A percentile compares a stretch with the other conserved stretches of the same genome.
Conservation (phyloP, 1,140 invertebrate genomes). For the Rhagoletis pomonella region DNA sequence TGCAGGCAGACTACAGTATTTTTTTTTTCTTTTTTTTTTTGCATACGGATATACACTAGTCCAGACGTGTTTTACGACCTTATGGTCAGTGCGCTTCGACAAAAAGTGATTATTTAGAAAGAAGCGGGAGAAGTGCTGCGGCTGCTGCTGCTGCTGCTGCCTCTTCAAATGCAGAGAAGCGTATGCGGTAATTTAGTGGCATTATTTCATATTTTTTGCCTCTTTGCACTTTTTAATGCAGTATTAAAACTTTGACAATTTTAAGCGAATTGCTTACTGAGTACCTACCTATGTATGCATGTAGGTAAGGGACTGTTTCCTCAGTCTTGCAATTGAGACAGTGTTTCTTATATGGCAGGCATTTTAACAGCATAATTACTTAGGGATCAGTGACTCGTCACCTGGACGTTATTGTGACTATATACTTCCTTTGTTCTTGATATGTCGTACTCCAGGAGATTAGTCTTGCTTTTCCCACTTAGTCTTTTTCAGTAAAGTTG, state of each 20-base stretch:
- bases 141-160: too few relatives aligned
- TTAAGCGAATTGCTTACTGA: background rate
- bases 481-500: too few relatives aligned
- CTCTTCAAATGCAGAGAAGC: slow-evolving; percentile 3
- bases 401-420: too few relatives aligned
- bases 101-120: slow-evolving; percentile 27
- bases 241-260: background rate
- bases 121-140: background rate
- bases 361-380: too few relatives aligned
- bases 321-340: too few relatives aligned
- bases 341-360: too few relatives aligned
- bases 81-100: slow-evolving; percentile 13
- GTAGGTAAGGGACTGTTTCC: too few relatives aligned
- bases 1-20: background rate
- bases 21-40: background rate
- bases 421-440: too few relatives aligned
- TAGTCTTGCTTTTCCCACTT: too few relatives aligned
- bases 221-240: background rate
- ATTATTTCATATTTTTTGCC: background rate
- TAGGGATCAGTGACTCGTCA: too few relatives aligned
- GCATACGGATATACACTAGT: background rate
- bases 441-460: too few relatives aligned
- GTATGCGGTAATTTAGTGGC: slow-evolving; percentile 22
- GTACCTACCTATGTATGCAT: background rate
- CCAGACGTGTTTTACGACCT: slow-evolving; percentile 43